Evolutionary conservation across 2,888 invertebrate genomes (phyloP), one percentile per base, ranked within the genome.

Genomic region (Perithous albicinctus): DNA sequence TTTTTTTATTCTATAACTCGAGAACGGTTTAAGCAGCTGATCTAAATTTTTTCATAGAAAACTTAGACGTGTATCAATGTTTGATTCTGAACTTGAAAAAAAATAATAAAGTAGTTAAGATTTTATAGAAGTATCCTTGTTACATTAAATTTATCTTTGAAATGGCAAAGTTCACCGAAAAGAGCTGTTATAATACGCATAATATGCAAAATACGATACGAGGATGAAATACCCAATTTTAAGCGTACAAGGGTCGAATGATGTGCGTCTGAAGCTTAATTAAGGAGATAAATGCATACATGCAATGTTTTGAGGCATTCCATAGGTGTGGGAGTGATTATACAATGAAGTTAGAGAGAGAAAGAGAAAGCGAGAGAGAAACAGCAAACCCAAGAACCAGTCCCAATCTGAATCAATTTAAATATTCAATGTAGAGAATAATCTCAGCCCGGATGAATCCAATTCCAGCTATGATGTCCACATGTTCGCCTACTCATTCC

Each of bases 371-470:
- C 46, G 10, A 51, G 23, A 56, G 29, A 38, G 38, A 29, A 1
- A 35, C 18, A 32, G 26, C 26, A n/a, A 77, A 12, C 43, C 61
- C 12, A 72, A 72, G 48, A 26, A 32, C 38, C 20, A 43, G 41
- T 56, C 59, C 46, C 63, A 74, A 69, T 81, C 23, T 26, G 8
- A 38, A 64, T 63, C 64, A 69, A 64, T 73, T 48, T 66, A 56
- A 69, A 51, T 61, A 76, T 67, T 51, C 35, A 54, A 67, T 54
- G 35, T 35, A 15, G 12, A 69, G 74, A 23, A 56, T 67, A 56
- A 76, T 61, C 51, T 51, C 38, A 7, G 35, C 38, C 38, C 5
- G 41, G 61, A 61, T 72, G 59, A 67, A 72, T 73, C 46, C 66
- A 80, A 67, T 59, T 70, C 32, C 12, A 15, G 1, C 32, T 35